A percentile compares a stretch with the other conserved stretches of the same genome.
phyloP scores from a whole-genome alignment of 30 jellyfish, hydroid and myxozoan genomes.

The Chrysaora quinquecirrha region DNA sequence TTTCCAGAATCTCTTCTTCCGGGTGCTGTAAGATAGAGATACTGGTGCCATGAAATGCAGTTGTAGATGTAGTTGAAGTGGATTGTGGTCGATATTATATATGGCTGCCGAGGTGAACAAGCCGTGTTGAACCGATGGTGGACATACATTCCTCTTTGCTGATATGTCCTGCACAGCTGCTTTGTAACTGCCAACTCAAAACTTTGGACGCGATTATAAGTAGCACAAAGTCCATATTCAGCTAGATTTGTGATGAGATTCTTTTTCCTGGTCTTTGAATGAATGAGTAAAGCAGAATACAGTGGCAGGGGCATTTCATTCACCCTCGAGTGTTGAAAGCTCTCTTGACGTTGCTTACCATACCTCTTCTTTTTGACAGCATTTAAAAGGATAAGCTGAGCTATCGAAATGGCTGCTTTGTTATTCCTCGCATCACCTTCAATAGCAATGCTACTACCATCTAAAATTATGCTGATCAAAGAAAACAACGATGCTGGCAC shows the following conservation, averaged over 20 bases:
- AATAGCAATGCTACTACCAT: not conserved
- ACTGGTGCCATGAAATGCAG: slow-evolving; percentile 68
- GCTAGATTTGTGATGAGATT: not conserved
- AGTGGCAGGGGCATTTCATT: not conserved
- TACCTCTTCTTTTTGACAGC: not conserved
- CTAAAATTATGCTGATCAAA: not conserved
- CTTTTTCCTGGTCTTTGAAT: slow-evolving; percentile 3
- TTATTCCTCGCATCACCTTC: not conserved
- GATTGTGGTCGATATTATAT: slow-evolving; percentile 64
- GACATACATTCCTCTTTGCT: slow-evolving; percentile 42
- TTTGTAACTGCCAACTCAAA: not conserved
- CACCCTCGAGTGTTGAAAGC: not conserved
- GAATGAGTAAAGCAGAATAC: not conserved
- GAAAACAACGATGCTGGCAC: not conserved
- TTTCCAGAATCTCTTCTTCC: slow-evolving; percentile 4
- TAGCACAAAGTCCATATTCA: slow-evolving; percentile 22
- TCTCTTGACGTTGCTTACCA: not conserved
- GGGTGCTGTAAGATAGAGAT: slow-evolving; percentile 33
- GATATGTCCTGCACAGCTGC: slow-evolving; percentile 5
- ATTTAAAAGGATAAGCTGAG: not conserved
- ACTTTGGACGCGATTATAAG: not conserved
- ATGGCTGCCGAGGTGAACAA: slow-evolving; percentile 61
- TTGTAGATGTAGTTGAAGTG: slow-evolving; percentile 29
- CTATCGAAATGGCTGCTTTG: not conserved
- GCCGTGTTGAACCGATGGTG: slow-evolving; percentile 13